phyloP scores from a whole-genome alignment of 2,888 invertebrate genomes.

The Aricia artaxerxes region DNA sequence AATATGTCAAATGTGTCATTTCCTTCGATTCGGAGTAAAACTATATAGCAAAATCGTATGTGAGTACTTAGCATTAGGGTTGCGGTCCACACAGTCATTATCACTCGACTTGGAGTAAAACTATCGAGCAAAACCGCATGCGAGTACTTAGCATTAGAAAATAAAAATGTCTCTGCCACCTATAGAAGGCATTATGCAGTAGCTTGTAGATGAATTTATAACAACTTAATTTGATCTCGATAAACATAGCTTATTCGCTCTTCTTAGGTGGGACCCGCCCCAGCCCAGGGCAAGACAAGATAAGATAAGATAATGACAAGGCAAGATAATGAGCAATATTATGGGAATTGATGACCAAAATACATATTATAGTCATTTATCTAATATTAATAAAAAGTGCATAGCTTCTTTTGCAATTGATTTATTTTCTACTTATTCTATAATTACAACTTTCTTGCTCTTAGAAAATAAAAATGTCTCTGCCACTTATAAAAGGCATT shows the following conservation, averaged over 20 bases:
- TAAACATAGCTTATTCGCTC: slow-evolving; percentile 35
- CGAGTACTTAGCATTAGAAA: not conserved
- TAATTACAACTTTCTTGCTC: not conserved
- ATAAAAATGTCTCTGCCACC: not conserved
- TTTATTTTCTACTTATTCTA: slow-evolving; percentile 28
- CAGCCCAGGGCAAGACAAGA: too few relatives aligned
- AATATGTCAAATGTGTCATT: too few relatives aligned
- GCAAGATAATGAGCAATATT: not conserved
- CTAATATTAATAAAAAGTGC: not conserved
- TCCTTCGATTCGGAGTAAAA: too few relatives aligned
- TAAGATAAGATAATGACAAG: too few relatives aligned
- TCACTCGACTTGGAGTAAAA: too few relatives aligned
- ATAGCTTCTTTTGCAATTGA: not conserved
- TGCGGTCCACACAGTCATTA: too few relatives aligned
- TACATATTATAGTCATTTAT: not conserved
- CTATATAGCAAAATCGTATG: too few relatives aligned
- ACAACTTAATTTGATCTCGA: not conserved
- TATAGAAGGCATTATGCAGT: not conserved
- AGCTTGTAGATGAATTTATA: not conserved
- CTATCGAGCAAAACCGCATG: too few relatives aligned
- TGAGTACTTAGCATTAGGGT: too few relatives aligned
- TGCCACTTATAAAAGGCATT: not conserved
- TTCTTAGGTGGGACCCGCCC: slow-evolving; percentile 80
- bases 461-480: not conserved
- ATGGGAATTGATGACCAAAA: not conserved